Evolutionary conservation across 2,113 vertebrate species (phyloP).

Genomic region (Colius striatus): DNA sequence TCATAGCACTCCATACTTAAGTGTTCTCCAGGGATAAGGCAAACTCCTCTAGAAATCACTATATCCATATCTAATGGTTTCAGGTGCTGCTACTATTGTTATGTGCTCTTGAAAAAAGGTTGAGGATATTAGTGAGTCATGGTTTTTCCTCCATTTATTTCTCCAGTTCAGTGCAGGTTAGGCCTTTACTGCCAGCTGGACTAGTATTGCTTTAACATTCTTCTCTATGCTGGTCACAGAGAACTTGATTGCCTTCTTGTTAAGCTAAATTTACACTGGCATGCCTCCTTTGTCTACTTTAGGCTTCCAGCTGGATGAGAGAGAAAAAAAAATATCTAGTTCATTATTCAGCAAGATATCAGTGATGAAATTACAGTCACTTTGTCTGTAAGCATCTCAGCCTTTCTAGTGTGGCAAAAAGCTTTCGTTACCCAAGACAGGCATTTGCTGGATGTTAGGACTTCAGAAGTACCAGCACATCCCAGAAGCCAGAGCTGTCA

Average conservation of each 20-base stretch:
- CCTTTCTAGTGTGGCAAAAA: not conserved
- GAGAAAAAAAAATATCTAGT: not conserved
- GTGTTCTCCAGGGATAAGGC: not conserved
- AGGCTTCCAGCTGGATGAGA: not conserved
- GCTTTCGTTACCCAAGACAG: not conserved
- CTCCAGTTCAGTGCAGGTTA: not conserved
- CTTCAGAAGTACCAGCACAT: no score
- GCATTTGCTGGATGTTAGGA: not conserved
- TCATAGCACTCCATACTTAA: not conserved
- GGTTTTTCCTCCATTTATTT: not conserved
- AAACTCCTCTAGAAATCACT: not conserved
- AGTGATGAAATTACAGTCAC: not conserved
- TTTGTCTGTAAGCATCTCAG: not conserved
- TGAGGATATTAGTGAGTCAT: not conserved
- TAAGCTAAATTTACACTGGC: slow-evolving; percentile 26
- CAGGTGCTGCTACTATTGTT: not conserved
- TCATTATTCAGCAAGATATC: not conserved
- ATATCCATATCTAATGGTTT: not conserved
- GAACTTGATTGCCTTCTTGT: not conserved
- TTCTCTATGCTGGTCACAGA: not conserved
- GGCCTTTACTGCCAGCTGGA: not conserved
- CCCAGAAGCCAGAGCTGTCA: not conserved
- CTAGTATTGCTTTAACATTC: not conserved
- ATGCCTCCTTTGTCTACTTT: not conserved
- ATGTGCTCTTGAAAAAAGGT: not conserved